Percentiles rank a stretch among this genome's conserved stretches.
Conservation (phyloP, 2,888 invertebrate species). For the Diarsia dahlii region DNA sequence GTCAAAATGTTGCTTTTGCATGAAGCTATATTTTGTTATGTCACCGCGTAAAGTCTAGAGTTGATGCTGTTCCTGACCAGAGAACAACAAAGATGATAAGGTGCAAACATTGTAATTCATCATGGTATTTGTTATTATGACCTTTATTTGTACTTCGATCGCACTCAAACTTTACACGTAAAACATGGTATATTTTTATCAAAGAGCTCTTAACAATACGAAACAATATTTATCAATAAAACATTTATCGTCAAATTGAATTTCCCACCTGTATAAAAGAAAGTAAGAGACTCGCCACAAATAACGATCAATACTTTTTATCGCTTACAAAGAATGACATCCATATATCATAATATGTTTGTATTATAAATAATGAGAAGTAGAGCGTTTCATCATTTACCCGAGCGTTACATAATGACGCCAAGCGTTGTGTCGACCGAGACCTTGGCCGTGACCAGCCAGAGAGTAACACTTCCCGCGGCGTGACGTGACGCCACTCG, state of each 20-base stretch:
- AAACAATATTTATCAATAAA: slow-evolving; percentile 4
- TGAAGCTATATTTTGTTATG: neutral
- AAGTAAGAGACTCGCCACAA: slow-evolving; percentile 33
- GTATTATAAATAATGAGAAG: slow-evolving; percentile 69
- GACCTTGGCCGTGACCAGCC: slow-evolving; percentile 90
- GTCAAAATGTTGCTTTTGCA: neutral
- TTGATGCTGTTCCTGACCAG: neutral
- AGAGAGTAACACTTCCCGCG: slow-evolving; percentile 82
- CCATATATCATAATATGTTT: slow-evolving; percentile 52
- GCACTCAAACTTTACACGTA: slow-evolving; percentile 27
- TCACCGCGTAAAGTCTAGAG: neutral
- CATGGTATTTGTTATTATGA: slow-evolving; percentile 69
- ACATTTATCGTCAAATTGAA: neutral
- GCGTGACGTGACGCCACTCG: slow-evolving; percentile 76
- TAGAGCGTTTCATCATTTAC: slow-evolving; percentile 78
- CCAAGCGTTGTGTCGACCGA: slow-evolving; percentile 71
- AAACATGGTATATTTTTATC: slow-evolving; percentile 4
- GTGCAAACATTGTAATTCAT: slow-evolving; percentile 65
- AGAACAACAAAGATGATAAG: slow-evolving; percentile 50
- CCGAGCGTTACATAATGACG: slow-evolving; percentile 81
- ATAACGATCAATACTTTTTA: slow-evolving; percentile 27
- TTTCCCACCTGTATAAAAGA: slow-evolving; percentile 1
- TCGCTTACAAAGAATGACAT: slow-evolving; percentile 41
- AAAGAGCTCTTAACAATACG: slow-evolving; percentile 8
- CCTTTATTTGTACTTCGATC: slow-evolving; percentile 69